A percentile compares a stretch with the other conserved stretches of the same genome.
Evolutionary conservation across 1,140 invertebrate species (phyloP).

Genomic region (Parasteatoda tepidariorum): DNA sequence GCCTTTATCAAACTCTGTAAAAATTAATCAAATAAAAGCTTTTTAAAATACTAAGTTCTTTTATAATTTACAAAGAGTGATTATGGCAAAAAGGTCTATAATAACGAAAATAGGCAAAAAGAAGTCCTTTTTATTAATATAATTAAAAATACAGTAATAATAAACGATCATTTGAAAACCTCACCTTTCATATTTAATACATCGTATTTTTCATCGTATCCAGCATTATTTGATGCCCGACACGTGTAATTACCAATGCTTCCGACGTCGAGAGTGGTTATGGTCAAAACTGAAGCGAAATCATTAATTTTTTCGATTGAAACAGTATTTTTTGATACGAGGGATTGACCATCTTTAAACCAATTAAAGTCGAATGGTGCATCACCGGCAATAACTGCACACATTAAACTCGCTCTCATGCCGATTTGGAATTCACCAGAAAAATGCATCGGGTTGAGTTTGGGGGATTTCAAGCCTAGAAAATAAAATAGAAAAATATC

Average conservation of each 20-base stretch:
- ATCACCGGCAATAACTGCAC: slow-evolving; percentile 60
- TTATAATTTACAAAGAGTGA: no score
- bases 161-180: not conserved
- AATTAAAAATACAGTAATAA: no score
- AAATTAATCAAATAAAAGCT: not conserved
- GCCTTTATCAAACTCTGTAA: not conserved
- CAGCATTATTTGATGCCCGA: slow-evolving; percentile 55
- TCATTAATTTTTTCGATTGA: slow-evolving; percentile 48
- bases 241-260: slow-evolving; percentile 64
- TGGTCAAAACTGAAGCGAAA: slow-evolving; percentile 66
- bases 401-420: slow-evolving; percentile 73
- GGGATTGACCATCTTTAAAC: slow-evolving; percentile 54
- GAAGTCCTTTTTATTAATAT: no score
- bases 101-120: not conserved
- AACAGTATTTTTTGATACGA: not conserved
- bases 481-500: not conserved
- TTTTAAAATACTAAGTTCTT: not conserved
- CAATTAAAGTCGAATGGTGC: slow-evolving; percentile 62
- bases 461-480: not conserved
- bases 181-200: slow-evolving; percentile 31
- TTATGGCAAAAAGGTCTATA: not conserved
- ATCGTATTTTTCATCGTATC: slow-evolving; percentile 39
- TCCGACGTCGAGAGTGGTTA: slow-evolving; percentile 18
- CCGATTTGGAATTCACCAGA: slow-evolving; percentile 67
- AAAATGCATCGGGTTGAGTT: slow-evolving; percentile 31